Percentiles rank a stretch among this genome's conserved stretches.
Conservation (phyloP, 2,797 vertebrate genomes). For the Falco biarmicus region DNA sequence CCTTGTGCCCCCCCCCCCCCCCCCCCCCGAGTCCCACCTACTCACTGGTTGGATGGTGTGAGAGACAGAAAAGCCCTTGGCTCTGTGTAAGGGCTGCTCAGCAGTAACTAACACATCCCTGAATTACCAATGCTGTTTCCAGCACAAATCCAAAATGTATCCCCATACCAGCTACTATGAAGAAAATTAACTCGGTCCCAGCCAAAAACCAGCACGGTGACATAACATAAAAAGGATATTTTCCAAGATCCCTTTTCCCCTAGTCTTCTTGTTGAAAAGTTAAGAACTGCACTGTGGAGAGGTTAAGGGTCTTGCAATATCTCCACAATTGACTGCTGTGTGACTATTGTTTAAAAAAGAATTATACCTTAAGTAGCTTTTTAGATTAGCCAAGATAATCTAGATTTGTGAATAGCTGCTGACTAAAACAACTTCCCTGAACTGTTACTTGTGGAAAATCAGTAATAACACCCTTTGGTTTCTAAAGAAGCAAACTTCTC, state of each 20-base stretch:
- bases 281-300: neutral
- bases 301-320: neutral
- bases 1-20: neutral
- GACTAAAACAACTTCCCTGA: constrained; percentile 19
- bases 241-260: neutral
- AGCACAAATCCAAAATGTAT: neutral
- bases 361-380: constrained; percentile 56
- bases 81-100: neutral
- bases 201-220: neutral
- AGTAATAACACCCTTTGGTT: neutral
- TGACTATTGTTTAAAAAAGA: constrained; percentile 44
- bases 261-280: neutral
- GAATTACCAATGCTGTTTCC: neutral
- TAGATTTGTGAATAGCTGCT: constrained; percentile 35
- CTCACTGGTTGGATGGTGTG: neutral
- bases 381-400: constrained; percentile 64
- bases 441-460: constrained; percentile 16
- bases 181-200: neutral
- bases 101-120: neutral
- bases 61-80: too few relatives aligned
- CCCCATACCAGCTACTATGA: neutral
- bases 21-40: neutral
- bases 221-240: neutral
- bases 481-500: neutral
- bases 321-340: constrained; percentile 2